Evolutionary conservation across 2,797 vertebrate genomes (phyloP).

Genomic region (Danio kyathit): DNA sequence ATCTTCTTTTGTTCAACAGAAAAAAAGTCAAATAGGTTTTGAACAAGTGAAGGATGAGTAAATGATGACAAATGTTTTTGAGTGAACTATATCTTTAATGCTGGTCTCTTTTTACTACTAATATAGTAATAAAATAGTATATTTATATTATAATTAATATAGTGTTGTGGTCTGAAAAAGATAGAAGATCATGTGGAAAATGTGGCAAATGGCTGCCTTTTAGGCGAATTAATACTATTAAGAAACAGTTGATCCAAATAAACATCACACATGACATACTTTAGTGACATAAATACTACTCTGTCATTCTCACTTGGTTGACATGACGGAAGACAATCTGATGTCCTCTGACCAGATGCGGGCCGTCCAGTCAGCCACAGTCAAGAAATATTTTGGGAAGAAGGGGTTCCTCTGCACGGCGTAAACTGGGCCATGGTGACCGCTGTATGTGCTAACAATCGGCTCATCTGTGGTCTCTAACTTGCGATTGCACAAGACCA

Average conservation of each 20-base stretch:
- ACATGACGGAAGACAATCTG: slow-evolving; percentile 92
- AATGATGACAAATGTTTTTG: no score
- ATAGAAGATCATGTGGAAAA: no score
- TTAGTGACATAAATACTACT: neutral
- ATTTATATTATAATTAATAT: no score
- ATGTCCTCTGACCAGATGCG: slow-evolving; percentile 95
- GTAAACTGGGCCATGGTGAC: slow-evolving; percentile 90
- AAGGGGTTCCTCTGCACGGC: slow-evolving; percentile 91
- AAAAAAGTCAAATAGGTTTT: no score
- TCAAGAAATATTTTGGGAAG: slow-evolving; percentile 93
- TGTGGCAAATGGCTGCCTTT: no score
- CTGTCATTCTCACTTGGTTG: slow-evolving; percentile 83
- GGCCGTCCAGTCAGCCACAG: slow-evolving; percentile 90
- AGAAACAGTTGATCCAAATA: neutral
- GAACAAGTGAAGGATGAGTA: no score
- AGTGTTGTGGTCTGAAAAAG: no score
- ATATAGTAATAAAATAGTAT: no score
- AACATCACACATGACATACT: neutral
- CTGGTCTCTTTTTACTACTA: no score
- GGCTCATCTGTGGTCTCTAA: slow-evolving; percentile 89
- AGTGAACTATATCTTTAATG: no score
- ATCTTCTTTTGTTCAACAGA: no score
- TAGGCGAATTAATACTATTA: neutral
- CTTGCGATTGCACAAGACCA: slow-evolving; percentile 92
- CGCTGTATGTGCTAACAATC: slow-evolving; percentile 84